Percentiles rank a stretch among this genome's conserved stretches.
Conservation (phyloP, 1,140 invertebrate genomes). For the Plectrocnemia conspersa region DNA sequence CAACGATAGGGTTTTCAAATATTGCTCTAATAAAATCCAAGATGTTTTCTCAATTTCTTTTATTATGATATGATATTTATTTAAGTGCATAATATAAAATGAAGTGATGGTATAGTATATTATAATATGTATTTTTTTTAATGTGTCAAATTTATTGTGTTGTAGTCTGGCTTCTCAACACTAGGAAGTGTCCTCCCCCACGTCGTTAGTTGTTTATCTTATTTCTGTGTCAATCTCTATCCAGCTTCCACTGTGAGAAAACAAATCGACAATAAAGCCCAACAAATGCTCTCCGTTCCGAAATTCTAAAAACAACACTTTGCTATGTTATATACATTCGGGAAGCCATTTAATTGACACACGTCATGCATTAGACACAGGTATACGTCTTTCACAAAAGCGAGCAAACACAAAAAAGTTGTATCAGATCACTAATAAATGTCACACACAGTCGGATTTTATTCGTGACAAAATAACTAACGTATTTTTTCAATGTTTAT, state of each 20-base stretch:
- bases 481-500: constrained; percentile 26
- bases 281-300: constrained; percentile 16
- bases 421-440: too few relatives aligned
- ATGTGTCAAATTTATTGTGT: too few relatives aligned
- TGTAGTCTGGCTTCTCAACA: too few relatives aligned
- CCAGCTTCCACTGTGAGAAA: constrained; percentile 5
- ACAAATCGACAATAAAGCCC: constrained; percentile 22
- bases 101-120: too few relatives aligned
- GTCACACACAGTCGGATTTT: constrained; percentile 23
- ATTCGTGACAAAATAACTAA: constrained; percentile 14
- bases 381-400: too few relatives aligned
- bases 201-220: constrained; percentile 16
- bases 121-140: too few relatives aligned
- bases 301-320: too few relatives aligned
- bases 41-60: constrained; percentile 1
- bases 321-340: too few relatives aligned
- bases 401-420: too few relatives aligned
- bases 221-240: constrained; percentile 17
- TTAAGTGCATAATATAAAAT: too few relatives aligned
- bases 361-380: too few relatives aligned
- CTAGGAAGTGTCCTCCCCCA: constrained; percentile 2
- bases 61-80: background rate
- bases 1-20: constrained; percentile 3
- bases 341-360: constrained; percentile 11
- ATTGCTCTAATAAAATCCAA: background rate